These are phyloP conservation scores for Thomomys bottae DNA, from an alignment of 2,113 vertebrate genomes.

Conservation along the genomic window DNA sequence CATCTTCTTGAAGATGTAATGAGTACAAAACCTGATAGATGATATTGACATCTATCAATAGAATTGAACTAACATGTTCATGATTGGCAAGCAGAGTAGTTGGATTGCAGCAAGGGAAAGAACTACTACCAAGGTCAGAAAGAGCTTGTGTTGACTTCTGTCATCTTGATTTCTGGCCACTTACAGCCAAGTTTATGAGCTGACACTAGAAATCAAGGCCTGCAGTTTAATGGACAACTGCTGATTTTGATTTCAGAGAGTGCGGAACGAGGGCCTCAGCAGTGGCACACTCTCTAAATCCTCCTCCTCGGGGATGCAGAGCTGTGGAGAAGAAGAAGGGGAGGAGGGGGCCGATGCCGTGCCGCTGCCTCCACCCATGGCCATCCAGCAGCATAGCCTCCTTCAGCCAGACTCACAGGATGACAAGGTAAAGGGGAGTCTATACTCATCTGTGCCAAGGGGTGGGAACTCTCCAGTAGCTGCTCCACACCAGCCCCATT, in stretches of 20 bases:
- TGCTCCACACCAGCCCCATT: background rate
- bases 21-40: background rate
- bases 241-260: constrained; percentile 88
- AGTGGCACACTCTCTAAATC: constrained; percentile 98
- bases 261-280: constrained; percentile 96
- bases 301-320: constrained; percentile 99
- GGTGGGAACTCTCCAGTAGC: rapidly evolving
- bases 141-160: background rate
- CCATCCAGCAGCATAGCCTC: constrained; percentile 99
- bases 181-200: too few relatives aligned
- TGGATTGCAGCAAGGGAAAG: background rate
- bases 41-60: too few relatives aligned
- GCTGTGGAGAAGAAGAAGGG: constrained; percentile 98
- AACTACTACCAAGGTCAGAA: background rate
- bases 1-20: background rate
- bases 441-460: rapidly evolving
- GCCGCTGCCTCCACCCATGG: constrained; percentile 97
- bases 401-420: constrained; percentile 97
- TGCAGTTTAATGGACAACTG: rapidly evolving
- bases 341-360: constrained; percentile 96
- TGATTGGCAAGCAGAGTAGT: background rate
- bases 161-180: background rate
- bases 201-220: rapidly evolving
- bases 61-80: too few relatives aligned
- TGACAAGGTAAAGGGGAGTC: constrained; percentile 92